phyloP scores from a whole-genome alignment of 2,888 invertebrate genomes.

The Diploptera punctata region DNA sequence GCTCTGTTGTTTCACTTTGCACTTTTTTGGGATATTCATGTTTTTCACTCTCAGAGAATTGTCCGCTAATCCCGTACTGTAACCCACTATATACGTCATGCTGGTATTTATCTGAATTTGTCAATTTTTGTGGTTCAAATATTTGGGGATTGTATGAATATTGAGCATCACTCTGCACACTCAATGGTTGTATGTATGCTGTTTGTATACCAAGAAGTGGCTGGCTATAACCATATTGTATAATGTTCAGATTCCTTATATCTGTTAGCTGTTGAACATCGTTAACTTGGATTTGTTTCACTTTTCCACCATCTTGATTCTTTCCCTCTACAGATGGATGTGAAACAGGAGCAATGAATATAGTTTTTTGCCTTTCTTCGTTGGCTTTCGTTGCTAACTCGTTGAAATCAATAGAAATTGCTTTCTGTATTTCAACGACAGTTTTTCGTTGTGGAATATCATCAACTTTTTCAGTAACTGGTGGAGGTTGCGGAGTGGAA shows the following conservation, averaged over 20 bases:
- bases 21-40: background rate
- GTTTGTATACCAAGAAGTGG: background rate
- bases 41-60: background rate
- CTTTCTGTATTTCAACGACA: constrained; percentile 69
- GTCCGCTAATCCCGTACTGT: background rate
- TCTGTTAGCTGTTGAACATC: background rate
- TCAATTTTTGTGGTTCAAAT: background rate
- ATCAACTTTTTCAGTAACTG: constrained; percentile 19
- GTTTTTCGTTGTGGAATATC: constrained; percentile 53
- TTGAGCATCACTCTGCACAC: background rate
- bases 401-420: constrained; percentile 56
- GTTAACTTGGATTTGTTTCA: background rate
- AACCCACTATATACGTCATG: background rate
- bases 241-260: background rate
- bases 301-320: background rate
- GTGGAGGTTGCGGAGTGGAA: background rate
- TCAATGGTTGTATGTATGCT: background rate
- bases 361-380: background rate
- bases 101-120: background rate
- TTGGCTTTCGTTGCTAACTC: background rate
- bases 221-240: background rate
- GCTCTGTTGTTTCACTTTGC: background rate
- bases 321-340: background rate
- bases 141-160: background rate
- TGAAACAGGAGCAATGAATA: no score